These are phyloP conservation scores for Helleia helle DNA, from an alignment of 2,888 invertebrate species.

Conservation along the genomic window DNA sequence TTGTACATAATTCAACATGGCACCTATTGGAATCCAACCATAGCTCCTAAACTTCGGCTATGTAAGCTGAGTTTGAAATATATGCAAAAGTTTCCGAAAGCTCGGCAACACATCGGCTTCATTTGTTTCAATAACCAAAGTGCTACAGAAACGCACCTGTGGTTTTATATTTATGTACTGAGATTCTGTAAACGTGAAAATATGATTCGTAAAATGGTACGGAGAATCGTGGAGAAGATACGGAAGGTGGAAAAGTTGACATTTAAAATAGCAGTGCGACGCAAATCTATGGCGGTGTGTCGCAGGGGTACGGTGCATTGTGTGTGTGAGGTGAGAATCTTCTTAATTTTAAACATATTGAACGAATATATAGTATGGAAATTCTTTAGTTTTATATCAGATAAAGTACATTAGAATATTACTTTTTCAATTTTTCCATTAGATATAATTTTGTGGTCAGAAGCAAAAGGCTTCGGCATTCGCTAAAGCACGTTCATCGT, in stretches of 20 bases:
- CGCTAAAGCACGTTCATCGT: no score
- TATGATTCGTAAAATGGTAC: slow-evolving; percentile 45
- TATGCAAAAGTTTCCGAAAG: neutral
- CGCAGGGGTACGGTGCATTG: slow-evolving; percentile 52
- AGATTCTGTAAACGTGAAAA: neutral
- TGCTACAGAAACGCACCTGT: no score
- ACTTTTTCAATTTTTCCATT: no score
- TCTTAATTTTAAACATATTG: no score
- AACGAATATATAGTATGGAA: no score
- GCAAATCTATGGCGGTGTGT: slow-evolving; percentile 42
- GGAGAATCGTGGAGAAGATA: slow-evolving; percentile 39
- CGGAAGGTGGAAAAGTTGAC: slow-evolving; percentile 42
- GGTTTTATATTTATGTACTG: neutral
- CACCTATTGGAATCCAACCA: slow-evolving; percentile 2
- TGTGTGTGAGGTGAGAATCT: slow-evolving; percentile 49
- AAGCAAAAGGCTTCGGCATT: no score
- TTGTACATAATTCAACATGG: neutral
- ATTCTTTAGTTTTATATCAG: no score
- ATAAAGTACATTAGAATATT: no score
- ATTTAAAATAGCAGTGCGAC: slow-evolving; percentile 39
- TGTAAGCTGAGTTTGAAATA: neutral
- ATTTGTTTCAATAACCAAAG: no score
- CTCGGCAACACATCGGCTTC: no score
- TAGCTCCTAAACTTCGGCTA: neutral
- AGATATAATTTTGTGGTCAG: no score